These are phyloP conservation scores for Oreochromis niloticus DNA, from an alignment of 2,113 vertebrate species.

Conservation along the genomic window DNA sequence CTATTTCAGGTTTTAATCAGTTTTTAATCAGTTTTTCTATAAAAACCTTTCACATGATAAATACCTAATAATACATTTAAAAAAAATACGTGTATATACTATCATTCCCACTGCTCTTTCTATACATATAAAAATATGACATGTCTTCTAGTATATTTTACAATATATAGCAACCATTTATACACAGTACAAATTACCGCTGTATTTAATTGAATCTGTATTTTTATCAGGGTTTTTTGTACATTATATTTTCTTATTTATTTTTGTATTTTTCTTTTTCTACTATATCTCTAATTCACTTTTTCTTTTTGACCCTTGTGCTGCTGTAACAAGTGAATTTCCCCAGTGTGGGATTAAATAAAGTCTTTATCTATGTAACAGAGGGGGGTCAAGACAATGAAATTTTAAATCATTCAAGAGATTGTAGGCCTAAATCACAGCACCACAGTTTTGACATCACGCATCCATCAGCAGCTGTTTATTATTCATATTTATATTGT, in stretches of 20 bases:
- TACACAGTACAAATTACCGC: not conserved
- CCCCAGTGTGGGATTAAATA: not conserved
- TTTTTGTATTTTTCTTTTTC: rapidly evolving
- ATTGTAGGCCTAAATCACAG: not conserved
- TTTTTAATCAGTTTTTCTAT: not conserved
- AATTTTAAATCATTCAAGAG: not conserved
- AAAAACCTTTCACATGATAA: not conserved
- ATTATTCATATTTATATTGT: not conserved
- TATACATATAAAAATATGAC: not conserved
- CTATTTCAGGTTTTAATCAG: not conserved
- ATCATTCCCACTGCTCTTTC: not conserved
- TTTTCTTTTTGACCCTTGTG: not conserved
- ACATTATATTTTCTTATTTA: not conserved
- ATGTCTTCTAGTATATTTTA: not conserved
- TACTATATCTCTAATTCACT: not conserved
- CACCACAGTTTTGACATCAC: not conserved
- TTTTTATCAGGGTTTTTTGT: not conserved
- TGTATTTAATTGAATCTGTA: not conserved
- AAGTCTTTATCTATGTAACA: not conserved
- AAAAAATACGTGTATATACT: not conserved
- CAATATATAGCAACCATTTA: not conserved
- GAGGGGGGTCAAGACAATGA: not conserved
- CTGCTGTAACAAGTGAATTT: not conserved
- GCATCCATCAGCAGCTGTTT: not conserved
- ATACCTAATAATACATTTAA: not conserved